Evolutionary conservation across 2,113 vertebrate genomes (phyloP).

Genomic region (Pelobates fuscus): DNA sequence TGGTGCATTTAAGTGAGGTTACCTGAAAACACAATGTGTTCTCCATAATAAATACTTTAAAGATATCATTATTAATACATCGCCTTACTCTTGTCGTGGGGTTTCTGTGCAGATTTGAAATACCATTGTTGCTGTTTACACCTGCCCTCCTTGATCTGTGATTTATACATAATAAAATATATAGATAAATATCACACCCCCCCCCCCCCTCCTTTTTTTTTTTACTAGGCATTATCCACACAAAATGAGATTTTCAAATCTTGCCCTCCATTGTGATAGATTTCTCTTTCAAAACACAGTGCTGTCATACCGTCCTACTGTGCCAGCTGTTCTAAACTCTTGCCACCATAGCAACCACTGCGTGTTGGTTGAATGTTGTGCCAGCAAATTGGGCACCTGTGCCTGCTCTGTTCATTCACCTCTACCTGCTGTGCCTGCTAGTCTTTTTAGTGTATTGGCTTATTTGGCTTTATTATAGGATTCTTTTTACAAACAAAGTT

Average conservation of each 20-base stretch:
- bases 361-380: conserved; percentile 42
- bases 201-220: background rate
- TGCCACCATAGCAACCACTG: conserved; percentile 47
- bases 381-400: conserved; percentile 49
- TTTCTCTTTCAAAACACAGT: conserved; percentile 46
- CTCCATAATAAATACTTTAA: conserved; percentile 23
- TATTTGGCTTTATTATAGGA: too few species aligned
- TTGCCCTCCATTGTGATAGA: conserved; percentile 39
- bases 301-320: conserved; percentile 47
- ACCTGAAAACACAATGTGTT: conserved; percentile 19
- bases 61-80: conserved; percentile 5
- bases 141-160: too few species aligned
- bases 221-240: conserved; percentile 25
- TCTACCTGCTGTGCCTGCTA: conserved; percentile 39
- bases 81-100: background rate
- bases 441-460: conserved; percentile 17
- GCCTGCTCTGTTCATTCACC: conserved; percentile 22
- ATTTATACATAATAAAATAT: too few species aligned
- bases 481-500: too few species aligned
- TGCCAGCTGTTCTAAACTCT: conserved; percentile 44
- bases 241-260: conserved; percentile 42
- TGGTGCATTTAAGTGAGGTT: conserved; percentile 23
- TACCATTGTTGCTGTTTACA: too few species aligned
- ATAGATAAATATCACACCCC: too few species aligned
- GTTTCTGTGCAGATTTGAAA: too few species aligned